Base-by-base conservation (phyloP, 2,113 vertebrate species). In the Gorsachius goisagi region DNA sequence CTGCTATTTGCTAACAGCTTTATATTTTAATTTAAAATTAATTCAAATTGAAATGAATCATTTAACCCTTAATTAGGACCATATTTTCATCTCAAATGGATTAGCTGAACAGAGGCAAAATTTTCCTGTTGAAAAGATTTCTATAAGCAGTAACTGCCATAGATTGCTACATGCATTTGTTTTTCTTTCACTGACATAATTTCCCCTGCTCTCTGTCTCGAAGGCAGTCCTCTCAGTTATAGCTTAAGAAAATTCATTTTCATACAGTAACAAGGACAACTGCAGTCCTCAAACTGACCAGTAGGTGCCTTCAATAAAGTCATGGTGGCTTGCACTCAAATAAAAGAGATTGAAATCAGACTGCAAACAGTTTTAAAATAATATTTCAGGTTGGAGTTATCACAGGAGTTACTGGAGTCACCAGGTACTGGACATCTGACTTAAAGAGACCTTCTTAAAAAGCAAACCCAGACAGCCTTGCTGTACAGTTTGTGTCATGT, bases 11-110 rank as follows among this genome's bases (percentile, higher is more conserved):
- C 95, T 75, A 94, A 93, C 78, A 92, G 94, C 89, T 97, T 95
- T 85, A n/a, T 93, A 76, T 91, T 97, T 95, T 95, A 97, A 97
- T 96, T 96, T 95, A 88, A 97, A 96, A 94, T 92, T 76, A 91
- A 97, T 97, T 97, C 85, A 87, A 37, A 91, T 93, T 91, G 47
- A 95, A 97, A 97, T 96, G n/a, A 97, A 76, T 82, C 87, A 84
- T 97, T 97, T 97, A 97, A 97, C 89, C 89, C 71, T 89, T 96
- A 95, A 91, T 97, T 96, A 93, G 81, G 75, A 90, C 74, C 49
- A 5, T 45, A 67, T 94, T 96, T 93, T 95, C 71, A 77, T 94
- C 84, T 89, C 85, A 92, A 93, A 96, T 28, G 44, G 53, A 59
- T 93, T 45, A 50, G 93, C 95, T 85, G 96, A 84, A 85, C 71